Base-by-base conservation (phyloP, 2,888 invertebrate genomes). In the Timema podura region DNA sequence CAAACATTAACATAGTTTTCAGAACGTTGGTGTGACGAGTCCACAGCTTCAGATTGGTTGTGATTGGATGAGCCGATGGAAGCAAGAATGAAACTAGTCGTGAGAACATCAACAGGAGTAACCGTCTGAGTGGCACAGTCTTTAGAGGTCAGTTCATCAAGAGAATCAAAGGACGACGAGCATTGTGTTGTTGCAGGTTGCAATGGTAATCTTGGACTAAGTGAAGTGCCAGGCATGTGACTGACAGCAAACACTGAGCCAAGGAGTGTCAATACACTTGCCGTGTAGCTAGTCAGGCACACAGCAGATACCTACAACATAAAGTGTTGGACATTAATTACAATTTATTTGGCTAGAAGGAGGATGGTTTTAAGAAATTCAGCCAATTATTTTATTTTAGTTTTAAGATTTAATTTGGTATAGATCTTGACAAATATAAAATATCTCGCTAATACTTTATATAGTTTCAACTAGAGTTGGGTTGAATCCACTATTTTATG, bases 281-380 rank as follows among this genome's bases (percentile, higher is more conserved):
- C 86, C 8, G 86, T 80, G 77, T 90, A 90, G 15, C 88, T 86
- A 47, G 87, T 83, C 47, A 87, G 80, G 74, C 88, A 84, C 51
- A 88, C 85, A 3, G 85, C 81, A 48, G 87, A 83, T 68, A 89
- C 80, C 82, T 83, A 76, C 5, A 78, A 76, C 67, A 48, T 65
- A 13, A 67, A 68, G 64, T n/a, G 48, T n/a, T n/a, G n/a, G 8
- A 66, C 30, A 66, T 66, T 57, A n/a, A n/a, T 7, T 15, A 54
- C 44, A 9, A 15, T 16, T 5, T 64, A 9, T 13, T 11, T 15
- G n/a, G n/a, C n/a, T n/a, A n/a, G n/a, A n/a, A n/a, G n/a, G n/a
- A n/a, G n/a, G n/a, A n/a, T n/a, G n/a, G n/a, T n/a, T n/a, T n/a
- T n/a, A n/a, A n/a, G n/a, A n/a, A n/a, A n/a, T 13, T 11, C 13